These are phyloP conservation scores for Oxygymnocypris stewartii DNA, from an alignment of 2,113 vertebrate genomes.

Conservation along the genomic window DNA sequence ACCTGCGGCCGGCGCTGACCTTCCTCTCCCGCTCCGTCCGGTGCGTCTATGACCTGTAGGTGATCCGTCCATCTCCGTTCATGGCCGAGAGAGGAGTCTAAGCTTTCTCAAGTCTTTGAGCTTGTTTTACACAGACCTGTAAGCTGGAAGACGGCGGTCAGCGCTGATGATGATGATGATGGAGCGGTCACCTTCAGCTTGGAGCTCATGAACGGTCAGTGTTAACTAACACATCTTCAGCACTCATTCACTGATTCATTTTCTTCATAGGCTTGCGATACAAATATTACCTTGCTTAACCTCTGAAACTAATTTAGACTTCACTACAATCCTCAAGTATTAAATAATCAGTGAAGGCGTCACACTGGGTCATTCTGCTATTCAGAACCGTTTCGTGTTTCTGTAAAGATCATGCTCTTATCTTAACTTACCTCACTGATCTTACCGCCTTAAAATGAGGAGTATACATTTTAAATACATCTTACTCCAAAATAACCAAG, in stretches of 20 bases:
- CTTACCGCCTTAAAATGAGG: too few relatives aligned
- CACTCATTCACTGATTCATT: too few relatives aligned
- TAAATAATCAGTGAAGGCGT: too few relatives aligned
- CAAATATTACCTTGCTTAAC: neutral
- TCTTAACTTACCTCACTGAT: too few relatives aligned
- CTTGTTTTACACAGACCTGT: slow-evolving; percentile 52
- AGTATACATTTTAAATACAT: too few relatives aligned
- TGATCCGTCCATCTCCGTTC: neutral
- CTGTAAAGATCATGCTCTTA: too few relatives aligned
- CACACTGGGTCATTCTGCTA: too few relatives aligned
- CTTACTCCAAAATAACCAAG: too few relatives aligned
- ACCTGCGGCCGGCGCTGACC: slow-evolving; percentile 36
- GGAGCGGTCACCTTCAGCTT: slow-evolving; percentile 63
- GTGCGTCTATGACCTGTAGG: slow-evolving; percentile 67
- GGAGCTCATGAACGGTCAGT: slow-evolving; percentile 72
- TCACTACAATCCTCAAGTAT: neutral
- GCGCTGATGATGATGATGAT: slow-evolving; percentile 18
- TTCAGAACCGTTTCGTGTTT: too few relatives aligned
- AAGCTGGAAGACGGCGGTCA: slow-evolving; percentile 51
- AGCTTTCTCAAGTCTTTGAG: neutral
- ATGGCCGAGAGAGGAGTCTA: neutral
- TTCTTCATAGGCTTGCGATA: neutral
- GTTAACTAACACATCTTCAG: neutral
- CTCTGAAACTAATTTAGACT: neutral
- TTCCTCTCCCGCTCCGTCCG: slow-evolving; percentile 56